These are phyloP conservation scores for Acanthisitta chloris DNA, from an alignment of 2,113 vertebrate genomes.

Conservation along the genomic window DNA sequence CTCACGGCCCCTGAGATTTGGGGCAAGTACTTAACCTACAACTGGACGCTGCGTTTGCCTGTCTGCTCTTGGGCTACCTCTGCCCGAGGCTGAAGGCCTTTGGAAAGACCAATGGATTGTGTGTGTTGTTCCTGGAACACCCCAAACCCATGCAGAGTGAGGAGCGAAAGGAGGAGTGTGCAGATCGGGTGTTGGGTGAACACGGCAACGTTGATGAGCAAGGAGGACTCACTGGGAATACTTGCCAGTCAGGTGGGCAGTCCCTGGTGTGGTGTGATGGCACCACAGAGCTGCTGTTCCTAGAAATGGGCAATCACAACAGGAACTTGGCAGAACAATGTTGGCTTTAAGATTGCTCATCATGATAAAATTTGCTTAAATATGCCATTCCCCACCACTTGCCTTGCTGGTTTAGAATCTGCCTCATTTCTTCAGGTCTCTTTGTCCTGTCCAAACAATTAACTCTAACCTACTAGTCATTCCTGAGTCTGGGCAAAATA, in stretches of 20 bases:
- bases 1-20: not conserved
- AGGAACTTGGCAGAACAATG: not conserved
- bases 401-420: not conserved
- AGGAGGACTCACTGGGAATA: not conserved
- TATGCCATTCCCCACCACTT: not conserved
- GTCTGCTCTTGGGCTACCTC: not conserved
- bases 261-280: not conserved
- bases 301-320: not conserved
- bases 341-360: not conserved
- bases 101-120: not conserved
- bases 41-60: not conserved
- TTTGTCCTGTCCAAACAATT: not conserved
- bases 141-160: fast-evolving
- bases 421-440: not conserved
- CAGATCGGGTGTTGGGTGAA: not conserved
- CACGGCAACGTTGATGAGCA: not conserved
- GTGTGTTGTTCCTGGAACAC: not conserved
- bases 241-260: not conserved
- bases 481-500: not conserved
- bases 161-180: not conserved
- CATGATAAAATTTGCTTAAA: not conserved
- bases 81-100: not conserved
- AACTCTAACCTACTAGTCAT: not conserved
- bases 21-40: not conserved
- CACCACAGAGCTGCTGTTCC: not conserved